phyloP scores from a whole-genome alignment of 2,888 invertebrate species.

The Eilema depressum region DNA sequence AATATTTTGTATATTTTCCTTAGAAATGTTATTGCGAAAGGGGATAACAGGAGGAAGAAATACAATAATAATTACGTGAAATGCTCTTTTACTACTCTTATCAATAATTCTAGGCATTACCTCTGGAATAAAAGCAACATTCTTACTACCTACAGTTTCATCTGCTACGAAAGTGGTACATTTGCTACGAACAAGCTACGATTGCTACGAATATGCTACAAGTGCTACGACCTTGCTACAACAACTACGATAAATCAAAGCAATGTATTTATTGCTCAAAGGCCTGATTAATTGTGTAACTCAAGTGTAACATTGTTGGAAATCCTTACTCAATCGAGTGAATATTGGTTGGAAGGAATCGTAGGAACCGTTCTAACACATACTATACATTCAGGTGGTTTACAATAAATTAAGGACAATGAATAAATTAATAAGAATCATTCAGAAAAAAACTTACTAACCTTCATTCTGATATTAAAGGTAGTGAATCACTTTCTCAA shows the following conservation, averaged over 20 bases:
- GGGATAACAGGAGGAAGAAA: neutral
- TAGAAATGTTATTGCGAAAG: neutral
- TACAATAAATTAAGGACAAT: neutral
- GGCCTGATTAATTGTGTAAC: neutral
- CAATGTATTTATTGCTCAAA: neutral
- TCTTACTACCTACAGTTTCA: neutral
- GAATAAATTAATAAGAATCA: too few relatives aligned
- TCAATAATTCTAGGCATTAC: neutral
- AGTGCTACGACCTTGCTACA: constrained; percentile 5
- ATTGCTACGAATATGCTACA: constrained; percentile 9
- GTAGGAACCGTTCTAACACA: too few relatives aligned
- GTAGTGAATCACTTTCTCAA: too few relatives aligned
- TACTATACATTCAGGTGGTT: neutral
- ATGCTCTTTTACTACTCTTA: neutral
- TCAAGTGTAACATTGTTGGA: neutral
- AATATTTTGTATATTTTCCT: neutral
- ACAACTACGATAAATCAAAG: neutral
- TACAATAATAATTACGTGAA: neutral
- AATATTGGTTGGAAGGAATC: too few relatives aligned
- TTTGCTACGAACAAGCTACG: constrained; percentile 8
- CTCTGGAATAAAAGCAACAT: neutral
- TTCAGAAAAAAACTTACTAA: neutral
- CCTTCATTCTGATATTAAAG: too few relatives aligned
- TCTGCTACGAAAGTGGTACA: neutral
- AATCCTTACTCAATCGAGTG: neutral